Conservation (phyloP, 2,797 vertebrate species). For the Syncerus caffer region DNA sequence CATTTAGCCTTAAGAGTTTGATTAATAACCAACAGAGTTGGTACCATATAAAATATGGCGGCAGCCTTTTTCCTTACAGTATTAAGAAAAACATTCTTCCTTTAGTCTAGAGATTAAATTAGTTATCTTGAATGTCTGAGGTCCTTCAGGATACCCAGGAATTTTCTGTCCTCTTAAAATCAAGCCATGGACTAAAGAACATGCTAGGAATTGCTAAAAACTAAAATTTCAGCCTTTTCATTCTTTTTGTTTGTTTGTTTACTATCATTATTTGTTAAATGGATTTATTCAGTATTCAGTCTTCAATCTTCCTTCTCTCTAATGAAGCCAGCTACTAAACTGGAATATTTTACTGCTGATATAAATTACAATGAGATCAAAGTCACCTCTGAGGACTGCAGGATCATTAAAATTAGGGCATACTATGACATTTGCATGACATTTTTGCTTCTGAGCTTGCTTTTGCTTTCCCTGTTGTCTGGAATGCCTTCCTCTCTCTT, state of each 20-base stretch:
- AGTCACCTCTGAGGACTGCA: constrained; percentile 39
- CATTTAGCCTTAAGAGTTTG: constrained; percentile 68
- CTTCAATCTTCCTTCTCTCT: constrained; percentile 47
- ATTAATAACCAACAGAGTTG: constrained; percentile 72
- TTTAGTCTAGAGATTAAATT: constrained; percentile 74
- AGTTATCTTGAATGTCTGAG: constrained; percentile 67
- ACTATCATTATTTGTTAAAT: constrained; percentile 49
- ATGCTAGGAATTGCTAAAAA: neutral
- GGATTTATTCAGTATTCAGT: constrained; percentile 34
- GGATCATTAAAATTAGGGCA: constrained; percentile 62
- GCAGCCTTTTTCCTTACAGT: constrained; percentile 66
- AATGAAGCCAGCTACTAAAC: constrained; percentile 43
- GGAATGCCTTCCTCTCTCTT: constrained; percentile 24
- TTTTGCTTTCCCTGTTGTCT: constrained; percentile 53
- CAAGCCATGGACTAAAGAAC: constrained; percentile 45
- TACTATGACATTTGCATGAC: constrained; percentile 71
- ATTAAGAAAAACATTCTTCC: constrained; percentile 66
- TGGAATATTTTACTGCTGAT: constrained; percentile 45
- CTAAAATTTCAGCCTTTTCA: neutral
- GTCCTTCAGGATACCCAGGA: constrained; percentile 65
- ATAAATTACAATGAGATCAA: constrained; percentile 69
- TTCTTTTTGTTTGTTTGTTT: constrained; percentile 1
- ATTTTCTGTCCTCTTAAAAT: constrained; percentile 75
- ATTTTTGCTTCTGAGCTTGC: constrained; percentile 60
- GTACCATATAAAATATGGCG: constrained; percentile 48